Evolutionary conservation across 2,888 invertebrate genomes (phyloP).

Genomic region (Chymomyza amoena): DNA sequence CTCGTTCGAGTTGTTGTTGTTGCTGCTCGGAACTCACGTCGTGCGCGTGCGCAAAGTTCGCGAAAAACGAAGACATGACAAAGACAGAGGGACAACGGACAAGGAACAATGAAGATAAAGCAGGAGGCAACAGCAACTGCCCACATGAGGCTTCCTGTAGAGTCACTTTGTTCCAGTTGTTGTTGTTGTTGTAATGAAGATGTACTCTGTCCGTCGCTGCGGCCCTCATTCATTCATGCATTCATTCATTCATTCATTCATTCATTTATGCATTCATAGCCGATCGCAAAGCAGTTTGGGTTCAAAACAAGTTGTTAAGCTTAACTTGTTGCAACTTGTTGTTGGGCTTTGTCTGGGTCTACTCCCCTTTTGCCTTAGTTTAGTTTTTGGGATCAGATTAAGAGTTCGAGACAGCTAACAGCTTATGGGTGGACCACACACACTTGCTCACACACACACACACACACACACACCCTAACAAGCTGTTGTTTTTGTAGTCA

Average conservation of each 20-base stretch:
- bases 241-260: slow-evolving; percentile 57
- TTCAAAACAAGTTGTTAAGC: not conserved
- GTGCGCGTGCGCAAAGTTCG: slow-evolving; percentile 61
- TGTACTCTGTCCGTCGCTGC: slow-evolving; percentile 15
- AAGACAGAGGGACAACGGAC: not conserved
- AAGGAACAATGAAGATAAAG: slow-evolving; percentile 25
- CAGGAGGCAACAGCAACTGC: slow-evolving; percentile 56
- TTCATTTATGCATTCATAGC: slow-evolving; percentile 56
- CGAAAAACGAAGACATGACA: slow-evolving; percentile 2
- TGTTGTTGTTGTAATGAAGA: slow-evolving; percentile 40
- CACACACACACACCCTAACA: not conserved
- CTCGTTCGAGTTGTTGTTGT: slow-evolving; percentile 1
- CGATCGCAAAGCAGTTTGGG: not conserved
- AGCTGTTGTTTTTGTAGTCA: not conserved
- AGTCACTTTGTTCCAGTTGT: not conserved
- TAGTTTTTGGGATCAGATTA: not conserved
- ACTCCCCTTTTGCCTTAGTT: not conserved
- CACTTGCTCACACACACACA: not conserved
- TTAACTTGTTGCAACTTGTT: not conserved
- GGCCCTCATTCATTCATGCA: not conserved
- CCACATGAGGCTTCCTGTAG: slow-evolving; percentile 38
- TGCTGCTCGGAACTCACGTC: slow-evolving; percentile 49
- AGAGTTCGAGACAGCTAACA: not conserved
- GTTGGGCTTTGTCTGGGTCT: not conserved
- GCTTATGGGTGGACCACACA: not conserved